Conservation (phyloP, 2,888 invertebrate genomes). For the Rhodophaea formosa region DNA sequence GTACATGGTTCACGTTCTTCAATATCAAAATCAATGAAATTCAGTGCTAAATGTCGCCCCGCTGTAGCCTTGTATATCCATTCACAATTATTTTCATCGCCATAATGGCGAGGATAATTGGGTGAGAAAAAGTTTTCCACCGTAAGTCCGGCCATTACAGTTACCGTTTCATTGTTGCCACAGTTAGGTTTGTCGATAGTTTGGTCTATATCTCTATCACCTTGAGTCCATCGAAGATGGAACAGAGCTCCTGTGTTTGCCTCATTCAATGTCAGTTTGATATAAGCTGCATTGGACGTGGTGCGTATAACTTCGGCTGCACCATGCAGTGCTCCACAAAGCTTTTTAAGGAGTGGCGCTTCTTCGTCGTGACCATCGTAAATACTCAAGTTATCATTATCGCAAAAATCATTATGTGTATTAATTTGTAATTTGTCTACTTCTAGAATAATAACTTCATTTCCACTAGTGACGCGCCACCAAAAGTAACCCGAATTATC, state of each 20-base stretch:
- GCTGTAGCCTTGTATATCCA: slow-evolving; percentile 85
- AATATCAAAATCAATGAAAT: slow-evolving; percentile 80
- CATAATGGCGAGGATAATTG: slow-evolving; percentile 88
- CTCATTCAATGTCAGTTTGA: slow-evolving; percentile 73
- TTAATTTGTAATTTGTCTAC: slow-evolving; percentile 56
- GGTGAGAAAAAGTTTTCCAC: slow-evolving; percentile 83
- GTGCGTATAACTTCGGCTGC: slow-evolving; percentile 57
- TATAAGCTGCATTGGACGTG: slow-evolving; percentile 83
- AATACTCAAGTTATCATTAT: slow-evolving; percentile 66
- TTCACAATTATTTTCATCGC: slow-evolving; percentile 82
- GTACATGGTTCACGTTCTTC: slow-evolving; percentile 81
- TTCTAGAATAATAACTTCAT: slow-evolving; percentile 43
- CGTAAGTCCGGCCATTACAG: slow-evolving; percentile 40
- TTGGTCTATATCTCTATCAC: slow-evolving; percentile 24
- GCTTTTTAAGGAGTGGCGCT: slow-evolving; percentile 76
- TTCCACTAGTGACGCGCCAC: slow-evolving; percentile 84
- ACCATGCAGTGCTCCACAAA: slow-evolving; percentile 73
- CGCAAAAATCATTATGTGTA: slow-evolving; percentile 45
- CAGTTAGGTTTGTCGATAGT: slow-evolving; percentile 47
- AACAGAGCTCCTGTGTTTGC: slow-evolving; percentile 68
- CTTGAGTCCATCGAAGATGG: slow-evolving; percentile 51
- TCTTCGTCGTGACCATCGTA: slow-evolving; percentile 88
- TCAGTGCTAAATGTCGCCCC: slow-evolving; percentile 82
- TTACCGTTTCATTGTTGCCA: slow-evolving; percentile 54
- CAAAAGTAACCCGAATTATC: slow-evolving; percentile 67